These are phyloP conservation scores for Nannoperca australis DNA, from an alignment of 2,797 vertebrate genomes.

Conservation along the genomic window DNA sequence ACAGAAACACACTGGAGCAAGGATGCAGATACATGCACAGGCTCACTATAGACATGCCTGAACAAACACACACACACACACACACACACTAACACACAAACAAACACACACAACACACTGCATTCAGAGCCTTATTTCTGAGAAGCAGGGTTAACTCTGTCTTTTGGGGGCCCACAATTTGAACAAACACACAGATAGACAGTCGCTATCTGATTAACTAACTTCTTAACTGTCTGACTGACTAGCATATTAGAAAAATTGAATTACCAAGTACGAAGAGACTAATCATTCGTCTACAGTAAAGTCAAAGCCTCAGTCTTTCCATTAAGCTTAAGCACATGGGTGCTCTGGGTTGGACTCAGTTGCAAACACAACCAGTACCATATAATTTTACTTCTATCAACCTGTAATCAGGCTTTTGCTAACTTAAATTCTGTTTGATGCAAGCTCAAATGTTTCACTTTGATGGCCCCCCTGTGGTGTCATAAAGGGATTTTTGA, in stretches of 20 bases:
- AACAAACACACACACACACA: slow-evolving; percentile 22
- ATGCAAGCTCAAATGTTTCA: slow-evolving; percentile 42
- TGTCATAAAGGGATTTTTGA: slow-evolving; percentile 43
- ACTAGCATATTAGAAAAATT: background rate
- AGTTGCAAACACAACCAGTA: background rate
- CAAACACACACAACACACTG: background rate
- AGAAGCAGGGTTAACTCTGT: slow-evolving; percentile 29
- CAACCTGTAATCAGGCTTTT: slow-evolving; percentile 31
- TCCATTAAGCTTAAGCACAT: background rate
- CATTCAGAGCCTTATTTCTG: slow-evolving; percentile 35
- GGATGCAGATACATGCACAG: slow-evolving; percentile 62
- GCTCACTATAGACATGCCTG: slow-evolving; percentile 40
- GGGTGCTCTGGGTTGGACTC: background rate
- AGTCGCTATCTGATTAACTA: slow-evolving; percentile 27
- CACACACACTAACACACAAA: slow-evolving; percentile 24
- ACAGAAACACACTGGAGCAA: slow-evolving; percentile 70
- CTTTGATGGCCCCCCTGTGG: slow-evolving; percentile 36
- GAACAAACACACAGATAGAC: slow-evolving; percentile 27
- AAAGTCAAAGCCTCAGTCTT: slow-evolving; percentile 6
- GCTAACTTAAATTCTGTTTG: slow-evolving; percentile 40
- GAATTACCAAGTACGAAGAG: background rate
- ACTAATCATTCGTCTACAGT: background rate
- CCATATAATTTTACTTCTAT: slow-evolving; percentile 36
- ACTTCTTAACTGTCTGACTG: slow-evolving; percentile 1
- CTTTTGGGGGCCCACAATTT: slow-evolving; percentile 3